Base-by-base conservation (phyloP, 1,140 invertebrate species). In the Zaprionus africanus region DNA sequence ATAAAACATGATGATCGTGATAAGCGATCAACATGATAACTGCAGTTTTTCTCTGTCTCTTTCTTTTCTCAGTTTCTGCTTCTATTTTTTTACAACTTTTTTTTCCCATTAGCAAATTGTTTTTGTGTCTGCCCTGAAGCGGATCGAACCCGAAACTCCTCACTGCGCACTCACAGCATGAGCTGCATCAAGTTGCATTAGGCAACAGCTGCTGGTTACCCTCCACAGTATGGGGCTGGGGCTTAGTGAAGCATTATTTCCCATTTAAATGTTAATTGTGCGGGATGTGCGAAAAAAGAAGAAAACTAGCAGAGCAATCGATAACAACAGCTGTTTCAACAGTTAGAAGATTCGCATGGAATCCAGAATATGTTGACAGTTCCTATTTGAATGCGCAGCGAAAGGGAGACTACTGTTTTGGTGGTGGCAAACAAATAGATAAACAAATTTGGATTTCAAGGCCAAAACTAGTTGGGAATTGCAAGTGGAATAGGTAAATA, bases 1-100 rank as follows among this genome's bases (percentile, higher is more conserved):
- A 65, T 56, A 65, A 65, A 56, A 31, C 38, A 54, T 58, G 69
- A 54, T 58, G 69, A 65, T 65, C 62, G 17, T 51, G 28, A 57
- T 71, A 64, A 71, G 28, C 60, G 60, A 41, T 22, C 38, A 49
- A 24, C 19, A 11, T 34, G 31, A 51, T 34, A 58, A 51, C 46
- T 51, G 46, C 6, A 4, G 9, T 51, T 24, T 51, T 24, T 51
- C 46, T 15, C 46, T 12, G 17, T 49, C 19, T 49, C 46, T 49
- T n/a, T 49, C 46, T 49, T 6, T 41, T 41, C 17, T 49, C 3
- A 12, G 28, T 31, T 7, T 28, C 28, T 28, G 22, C 2, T 46
- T 19, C 22, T 11, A 5, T 54, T 38, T 28, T 57, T 49, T 9
- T 58, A 34, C 63, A 43, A 73, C 49, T 31, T 9, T 58, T 31